Base-by-base conservation (phyloP, 2,797 vertebrate species). In the Rhinichthys osculus region DNA sequence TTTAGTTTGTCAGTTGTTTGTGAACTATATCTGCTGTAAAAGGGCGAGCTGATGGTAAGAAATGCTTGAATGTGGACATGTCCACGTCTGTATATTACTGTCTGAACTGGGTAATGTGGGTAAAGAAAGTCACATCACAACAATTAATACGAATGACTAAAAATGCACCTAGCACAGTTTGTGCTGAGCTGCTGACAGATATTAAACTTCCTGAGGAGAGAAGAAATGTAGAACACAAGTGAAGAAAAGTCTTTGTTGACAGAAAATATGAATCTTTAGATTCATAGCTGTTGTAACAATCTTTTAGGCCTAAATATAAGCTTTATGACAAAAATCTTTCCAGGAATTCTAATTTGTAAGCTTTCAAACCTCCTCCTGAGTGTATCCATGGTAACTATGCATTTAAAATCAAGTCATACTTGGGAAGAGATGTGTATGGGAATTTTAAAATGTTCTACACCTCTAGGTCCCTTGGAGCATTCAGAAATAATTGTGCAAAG, bases 331-430 rank as follows among this genome's bases (percentile, higher is more conserved):
- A 13, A 62, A 13, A 27, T 62, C n/a, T 14, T 27, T 27, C 10
- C 11, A 27, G n/a, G 4, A 62, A 62, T 62, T 27, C 0, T 5
- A n/a, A 9, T n/a, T 13, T 72, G 23, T 72, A 71, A 71, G 10
- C 38, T 47, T 47, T 44, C 23, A 9, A 47, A 11, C 42, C 42
- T 19, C 40, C 13, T 47, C 40, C 38, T 27, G 38, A 27, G 70
- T n/a, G 69, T 73, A 44, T 73, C 71, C 71, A 71, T 71, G 9
- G 38, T 21, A 71, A 71, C 69, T 4, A 71, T 19, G 35, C 19
- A 70, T 70, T 70, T 70, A 70, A 70, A 40, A 38, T 38, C 67
- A 38, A 38, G 67, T 70, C 67, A 70, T 70, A 40, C 35, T 70
- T 70, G 30, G 17, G 35, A 19, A 35, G 33, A 70, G 67, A 40